Evolutionary conservation across 2,888 invertebrate species (phyloP), one percentile per base, ranked within the genome.

Genomic region (Drosophila multiciliata): DNA sequence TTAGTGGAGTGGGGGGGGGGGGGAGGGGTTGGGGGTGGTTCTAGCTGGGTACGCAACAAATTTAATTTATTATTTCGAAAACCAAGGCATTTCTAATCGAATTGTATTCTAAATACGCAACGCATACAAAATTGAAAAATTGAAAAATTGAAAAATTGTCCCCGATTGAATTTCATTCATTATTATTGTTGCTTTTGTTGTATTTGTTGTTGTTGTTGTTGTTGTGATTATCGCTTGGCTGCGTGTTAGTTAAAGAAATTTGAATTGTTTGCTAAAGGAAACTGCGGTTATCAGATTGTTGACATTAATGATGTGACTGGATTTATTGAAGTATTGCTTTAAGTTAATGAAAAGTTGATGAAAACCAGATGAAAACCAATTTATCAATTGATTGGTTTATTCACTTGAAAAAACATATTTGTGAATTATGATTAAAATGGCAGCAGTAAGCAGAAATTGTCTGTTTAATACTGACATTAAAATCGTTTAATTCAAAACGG

Each of bases 41-140:
- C 12, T 12, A 7, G 45, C 45, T 45, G 55, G 57, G 12, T 42
- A 65, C 67, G 73, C 59, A 74, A 74, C 78, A 91, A 91, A 91
- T 92, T 92, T 90, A 91, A 91, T 91, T 91, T 92, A 92, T 91
- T 92, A 87, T 87, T 86, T 89, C 82, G 87, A 86, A 85, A 86
- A 90, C 91, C 91, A 89, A 83, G 89, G 92, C 91, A 90, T 91
- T 90, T 87, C 92, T 91, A 91, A 91, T 92, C 92, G 91, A 91
- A 92, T 91, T 87, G 91, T 84, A 86, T 90, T 91, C 83, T 83
- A 92, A 92, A 92, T 91, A 91, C 90, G 89, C 91, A 82, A 57
- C 72, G 80, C 85, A 78, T 74, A 69, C 87, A 48, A 76, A 91
- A 92, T 92, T 91, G 90, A 83, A 87, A 83, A 89, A 91, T 92